Conservation (phyloP, 2,113 vertebrate genomes). For the Syngnathoides biaculeatus region DNA sequence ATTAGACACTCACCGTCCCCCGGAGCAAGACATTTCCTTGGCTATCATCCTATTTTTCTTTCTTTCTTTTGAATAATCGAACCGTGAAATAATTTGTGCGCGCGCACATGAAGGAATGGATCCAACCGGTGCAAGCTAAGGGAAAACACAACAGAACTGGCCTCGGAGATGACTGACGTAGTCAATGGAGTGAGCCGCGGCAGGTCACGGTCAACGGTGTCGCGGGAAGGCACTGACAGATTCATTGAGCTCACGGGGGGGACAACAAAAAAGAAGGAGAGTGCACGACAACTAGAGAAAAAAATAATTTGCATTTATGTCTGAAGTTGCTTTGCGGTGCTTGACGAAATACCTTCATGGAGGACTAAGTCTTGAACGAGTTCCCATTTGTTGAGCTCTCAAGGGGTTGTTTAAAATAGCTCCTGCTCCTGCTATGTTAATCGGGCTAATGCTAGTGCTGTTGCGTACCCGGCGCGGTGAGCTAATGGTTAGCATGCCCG, state of each 20-base stretch:
- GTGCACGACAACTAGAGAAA: not conserved
- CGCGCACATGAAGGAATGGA: conserved; percentile 9
- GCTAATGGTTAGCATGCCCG: not conserved
- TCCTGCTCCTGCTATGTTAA: not conserved
- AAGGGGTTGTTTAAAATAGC: not conserved
- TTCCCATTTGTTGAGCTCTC: not conserved
- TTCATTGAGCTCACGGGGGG: conserved; percentile 29
- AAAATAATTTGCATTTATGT: not conserved
- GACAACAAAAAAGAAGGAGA: conserved; percentile 7
- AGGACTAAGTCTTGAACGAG: not conserved
- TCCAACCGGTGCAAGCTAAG: conserved; percentile 12
- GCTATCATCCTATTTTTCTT: conserved; percentile 4
- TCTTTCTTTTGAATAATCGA: conserved; percentile 26
- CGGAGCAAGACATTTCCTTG: conserved; percentile 35
- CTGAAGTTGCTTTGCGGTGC: too few species aligned
- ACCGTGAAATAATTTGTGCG: conserved; percentile 1
- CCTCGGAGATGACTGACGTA: conserved; percentile 52
- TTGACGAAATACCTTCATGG: not conserved
- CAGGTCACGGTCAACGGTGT: conserved; percentile 35
- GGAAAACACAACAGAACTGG: conserved; percentile 26
- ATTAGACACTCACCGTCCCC: conserved; percentile 46
- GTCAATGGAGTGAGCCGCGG: conserved; percentile 46
- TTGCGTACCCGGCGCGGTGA: not conserved
- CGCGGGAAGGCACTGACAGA: conserved; percentile 48
- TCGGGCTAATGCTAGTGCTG: not conserved